Conservation (phyloP, 2,888 invertebrate genomes). For the Rotaria sp. region DNA sequence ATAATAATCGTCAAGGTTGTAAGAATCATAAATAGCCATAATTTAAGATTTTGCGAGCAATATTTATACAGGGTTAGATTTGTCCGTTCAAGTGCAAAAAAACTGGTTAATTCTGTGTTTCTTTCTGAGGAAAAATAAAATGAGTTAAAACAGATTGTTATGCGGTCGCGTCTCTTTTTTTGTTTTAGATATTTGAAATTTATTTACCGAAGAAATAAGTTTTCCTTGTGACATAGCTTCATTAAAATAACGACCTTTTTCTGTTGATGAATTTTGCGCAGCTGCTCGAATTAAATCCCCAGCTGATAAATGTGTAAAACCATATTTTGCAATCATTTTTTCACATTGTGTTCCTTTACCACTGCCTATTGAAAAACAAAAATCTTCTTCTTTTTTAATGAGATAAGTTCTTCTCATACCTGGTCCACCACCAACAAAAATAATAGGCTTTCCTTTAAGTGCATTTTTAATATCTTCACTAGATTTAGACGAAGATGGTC, state of each 20-base stretch:
- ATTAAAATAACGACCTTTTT: constrained; percentile 72
- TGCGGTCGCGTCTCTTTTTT: too few relatives aligned
- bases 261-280: constrained; percentile 72
- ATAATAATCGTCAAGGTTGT: too few relatives aligned
- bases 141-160: too few relatives aligned
- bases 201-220: constrained; percentile 66
- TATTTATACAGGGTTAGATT: too few relatives aligned
- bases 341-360: constrained; percentile 94
- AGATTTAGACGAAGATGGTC: neutral
- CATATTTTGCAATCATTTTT: constrained; percentile 80
- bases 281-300: constrained; percentile 83
- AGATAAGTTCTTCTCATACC: constrained; percentile 57
- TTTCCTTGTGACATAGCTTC: constrained; percentile 80
- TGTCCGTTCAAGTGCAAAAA: too few relatives aligned
- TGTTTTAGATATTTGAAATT: too few relatives aligned
- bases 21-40: too few relatives aligned
- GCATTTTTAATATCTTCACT: neutral
- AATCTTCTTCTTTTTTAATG: too few relatives aligned
- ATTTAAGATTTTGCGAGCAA: too few relatives aligned
- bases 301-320: constrained; percentile 78
- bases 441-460: constrained; percentile 62
- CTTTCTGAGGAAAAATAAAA: too few relatives aligned
- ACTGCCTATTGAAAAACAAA: constrained; percentile 56
- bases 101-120: too few relatives aligned
- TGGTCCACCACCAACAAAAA: constrained; percentile 88